Evolutionary conservation across 1,140 invertebrate species (phyloP), one percentile per base, ranked within the genome.

Genomic region (Platyscapa corneri): DNA sequence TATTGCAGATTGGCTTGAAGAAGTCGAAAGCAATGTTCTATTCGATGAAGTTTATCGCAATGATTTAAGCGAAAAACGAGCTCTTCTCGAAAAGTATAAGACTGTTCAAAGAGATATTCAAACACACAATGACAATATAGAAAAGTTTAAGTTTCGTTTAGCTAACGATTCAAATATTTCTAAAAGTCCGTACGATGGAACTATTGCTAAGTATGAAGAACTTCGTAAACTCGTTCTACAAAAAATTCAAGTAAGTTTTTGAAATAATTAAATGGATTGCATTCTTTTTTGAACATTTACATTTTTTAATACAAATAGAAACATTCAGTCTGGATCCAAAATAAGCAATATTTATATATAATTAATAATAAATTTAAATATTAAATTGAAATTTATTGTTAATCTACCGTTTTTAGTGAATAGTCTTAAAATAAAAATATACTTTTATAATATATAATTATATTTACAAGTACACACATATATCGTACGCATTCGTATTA

Each of bases 31-130:
- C n/a, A 97, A 97, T 92, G 95, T 97, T 3, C 95, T 96, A 88
- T 94, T 95, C 27, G 95, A 95, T 75, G 95, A 96, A 86, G 95
- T 95, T 37, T 95, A 95, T 67, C 93, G 96, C 20, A 97, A 97
- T 89, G 98, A 99, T 91, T 93, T 98, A 18, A 97, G 97, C 85
- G 98, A 99, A 89, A 99, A 98, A 93, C 96, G 97, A 86, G 96
- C 97, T 6, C 95, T 96, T 32, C 89, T 98, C 6, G 97, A 98
- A 89, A 98, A 98, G 90, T 97, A 97, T 89, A 96, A 95, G 88
- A 95, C 95, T 0, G 94, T 97, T 60, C 95, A 96, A 85, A 94
- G 96, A 77, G 97, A 98, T 89, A 96, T 98, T 79, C 94, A 95
- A 72, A 95, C 95, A 12, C 97, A 98, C 79, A 95, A 93, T 65